Percentiles rank a stretch among this genome's conserved stretches.
phyloP scores from a whole-genome alignment of 2,888 invertebrate species.

The Chrysolina americana region DNA sequence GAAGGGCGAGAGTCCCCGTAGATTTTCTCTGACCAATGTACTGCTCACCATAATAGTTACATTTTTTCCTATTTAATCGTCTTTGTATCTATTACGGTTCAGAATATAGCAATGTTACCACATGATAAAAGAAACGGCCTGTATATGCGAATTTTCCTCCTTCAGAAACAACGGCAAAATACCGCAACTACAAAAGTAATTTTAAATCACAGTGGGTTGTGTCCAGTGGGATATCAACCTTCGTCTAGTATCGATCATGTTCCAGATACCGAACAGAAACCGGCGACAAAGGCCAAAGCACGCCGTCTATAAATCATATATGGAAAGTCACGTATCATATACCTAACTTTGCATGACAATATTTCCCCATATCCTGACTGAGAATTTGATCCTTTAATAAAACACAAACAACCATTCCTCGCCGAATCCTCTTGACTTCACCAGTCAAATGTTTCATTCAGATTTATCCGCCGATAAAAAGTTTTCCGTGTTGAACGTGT shows the following conservation, averaged over 20 bases:
- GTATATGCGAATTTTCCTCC: too few species aligned
- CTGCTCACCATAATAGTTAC: too few species aligned
- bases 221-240: neutral
- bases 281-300: conserved; percentile 6
- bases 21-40: too few species aligned
- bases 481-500: conserved; percentile 28
- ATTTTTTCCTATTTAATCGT: too few species aligned
- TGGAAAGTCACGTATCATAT: conserved; percentile 4
- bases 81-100: too few species aligned
- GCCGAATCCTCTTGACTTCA: neutral
- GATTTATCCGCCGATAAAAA: conserved; percentile 22
- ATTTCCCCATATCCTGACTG: neutral
- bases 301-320: neutral
- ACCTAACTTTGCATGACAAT: conserved; percentile 16
- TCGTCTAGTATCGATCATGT: neutral
- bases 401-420: neutral
- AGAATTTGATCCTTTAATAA: conserved; percentile 4
- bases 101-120: too few species aligned
- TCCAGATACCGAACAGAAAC: neutral
- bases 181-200: too few species aligned
- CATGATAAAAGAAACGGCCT: too few species aligned
- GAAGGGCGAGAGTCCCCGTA: too few species aligned
- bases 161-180: neutral
- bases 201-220: neutral
- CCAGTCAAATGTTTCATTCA: conserved; percentile 17